A percentile compares a stretch with the other conserved stretches of the same genome.
These are phyloP conservation scores for Atrichornis clamosus DNA, from an alignment of 2,113 vertebrate genomes.

Conservation along the genomic window DNA sequence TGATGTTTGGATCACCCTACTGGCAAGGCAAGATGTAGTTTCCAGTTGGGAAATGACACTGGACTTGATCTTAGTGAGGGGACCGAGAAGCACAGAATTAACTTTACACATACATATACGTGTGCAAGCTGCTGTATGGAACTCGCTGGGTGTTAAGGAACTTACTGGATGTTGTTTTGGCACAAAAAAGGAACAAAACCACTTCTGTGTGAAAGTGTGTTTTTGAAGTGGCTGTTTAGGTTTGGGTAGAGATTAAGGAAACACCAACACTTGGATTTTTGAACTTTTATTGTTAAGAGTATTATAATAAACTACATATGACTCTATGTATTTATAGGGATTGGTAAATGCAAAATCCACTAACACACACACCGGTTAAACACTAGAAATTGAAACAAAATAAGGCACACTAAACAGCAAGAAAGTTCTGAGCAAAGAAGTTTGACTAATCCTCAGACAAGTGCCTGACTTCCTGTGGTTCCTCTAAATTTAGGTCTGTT, in stretches of 20 bases:
- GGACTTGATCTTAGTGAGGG: background rate
- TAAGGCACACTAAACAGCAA: background rate
- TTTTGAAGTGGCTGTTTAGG: background rate
- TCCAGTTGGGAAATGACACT: background rate
- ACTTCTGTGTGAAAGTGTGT: background rate
- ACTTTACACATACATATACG: background rate
- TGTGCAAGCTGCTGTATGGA: background rate
- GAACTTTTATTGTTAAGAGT: background rate
- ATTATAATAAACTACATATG: no score
- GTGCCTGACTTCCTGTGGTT: background rate
- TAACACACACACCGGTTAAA: background rate
- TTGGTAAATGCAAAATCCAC: background rate
- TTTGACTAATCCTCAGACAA: background rate
- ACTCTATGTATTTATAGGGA: background rate
- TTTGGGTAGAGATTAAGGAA: background rate
- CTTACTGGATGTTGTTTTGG: background rate
- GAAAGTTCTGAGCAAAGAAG: background rate
- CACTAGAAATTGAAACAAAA: background rate
- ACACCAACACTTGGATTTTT: background rate
- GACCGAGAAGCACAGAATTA: background rate
- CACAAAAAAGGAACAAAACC: background rate
- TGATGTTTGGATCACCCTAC: background rate
- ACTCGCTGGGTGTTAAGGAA: background rate
- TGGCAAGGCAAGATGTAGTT: background rate
- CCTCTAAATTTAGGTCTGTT: background rate